Evolutionary conservation across 2,113 vertebrate species (phyloP), one percentile per base, ranked within the genome.

Genomic region (Ochotona curzoniae): DNA sequence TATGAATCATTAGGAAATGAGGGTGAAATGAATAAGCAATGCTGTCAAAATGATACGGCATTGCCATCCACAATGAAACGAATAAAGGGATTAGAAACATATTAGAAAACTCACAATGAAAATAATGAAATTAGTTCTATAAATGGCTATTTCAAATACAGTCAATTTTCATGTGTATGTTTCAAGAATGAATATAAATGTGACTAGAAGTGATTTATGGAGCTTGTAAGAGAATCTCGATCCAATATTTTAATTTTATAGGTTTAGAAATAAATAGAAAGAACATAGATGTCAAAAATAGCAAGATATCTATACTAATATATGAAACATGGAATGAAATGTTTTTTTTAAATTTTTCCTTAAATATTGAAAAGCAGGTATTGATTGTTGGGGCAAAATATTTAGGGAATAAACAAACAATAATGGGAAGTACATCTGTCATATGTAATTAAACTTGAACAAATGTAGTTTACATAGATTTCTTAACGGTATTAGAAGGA

Each of bases 1-100:
- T 76, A 89, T 61, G 47, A 87, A 74, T 93, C 86, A 74, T 92
- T 96, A 81, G 69, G 88, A 90, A 87, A 92, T 49, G 92, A 73
- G 63, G 11, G 32, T 87, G 51, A 93, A 97, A 87, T 91, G 49
- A 92, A 87, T 86, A 91, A 89, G 54, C 63, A 90, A 70, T 47
- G 35, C 18, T 91, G 49, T 92, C 49, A 93, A 91, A 95, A 96
- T 91, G 85, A 73, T 81, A 61, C 51, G 70, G 11, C 30, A 87
- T 93, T 89, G 89, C 47, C 25, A 66, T 87, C 78, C 47, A 79
- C 44, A 94, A 32, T 78, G 18, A 73, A 78, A 71, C 17, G 81
- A 91, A 87, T 89, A 93, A 93, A 30, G 63, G 26, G 79, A 83
- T 86, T 94, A 70, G 21, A 70, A 75, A 88, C 4, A 80, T 25